Evolutionary conservation across 2,888 invertebrate genomes (phyloP), one percentile per base, ranked within the genome.

Genomic region (Bellardia bayeri): DNA sequence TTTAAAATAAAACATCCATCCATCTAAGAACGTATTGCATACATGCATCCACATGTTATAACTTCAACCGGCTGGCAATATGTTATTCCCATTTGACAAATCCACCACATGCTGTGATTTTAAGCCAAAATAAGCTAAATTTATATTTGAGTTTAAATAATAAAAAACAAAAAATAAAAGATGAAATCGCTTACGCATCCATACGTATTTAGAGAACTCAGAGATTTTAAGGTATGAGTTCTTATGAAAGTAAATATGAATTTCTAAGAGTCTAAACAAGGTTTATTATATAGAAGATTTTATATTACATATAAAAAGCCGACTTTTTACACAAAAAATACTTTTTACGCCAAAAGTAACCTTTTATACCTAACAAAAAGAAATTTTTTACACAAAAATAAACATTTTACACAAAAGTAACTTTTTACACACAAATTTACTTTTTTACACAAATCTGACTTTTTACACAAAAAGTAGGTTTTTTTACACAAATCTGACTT

Each of bases 21-120:
- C 66, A 68, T 68, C 49, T 14, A 69, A 16, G 33, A 42, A 7
- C 5, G 42, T 40, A 16, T 69, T 75, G 58, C 68, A 82, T 58
- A 56, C 76, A 83, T 83, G 69, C 76, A 71, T 33, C 56, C 83
- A 78, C 54, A 83, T 63, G 42, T 83, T 40, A 9, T 13, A 49
- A 75, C 58, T 76, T 63, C 61, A 78, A 64, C 54, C 51, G 45
- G 51, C 42, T 82, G 45, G 42, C 71, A 69, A 71, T 63, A 64
- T 75, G n/a, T 45, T 71, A 71, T 71, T 66, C 66, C 56, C 58
- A 58, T 72, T 76, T 80, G 86, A 80, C 71, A 76, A 76, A 66
- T 76, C 64, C 64, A 45, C 83, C 86, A 87, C 83, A 83, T 80
- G 86, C 83, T 71, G 80, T 40, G 83, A 71, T 83, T 80, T 71